phyloP scores from a whole-genome alignment of 2,113 vertebrate genomes.

The Naja naja region DNA sequence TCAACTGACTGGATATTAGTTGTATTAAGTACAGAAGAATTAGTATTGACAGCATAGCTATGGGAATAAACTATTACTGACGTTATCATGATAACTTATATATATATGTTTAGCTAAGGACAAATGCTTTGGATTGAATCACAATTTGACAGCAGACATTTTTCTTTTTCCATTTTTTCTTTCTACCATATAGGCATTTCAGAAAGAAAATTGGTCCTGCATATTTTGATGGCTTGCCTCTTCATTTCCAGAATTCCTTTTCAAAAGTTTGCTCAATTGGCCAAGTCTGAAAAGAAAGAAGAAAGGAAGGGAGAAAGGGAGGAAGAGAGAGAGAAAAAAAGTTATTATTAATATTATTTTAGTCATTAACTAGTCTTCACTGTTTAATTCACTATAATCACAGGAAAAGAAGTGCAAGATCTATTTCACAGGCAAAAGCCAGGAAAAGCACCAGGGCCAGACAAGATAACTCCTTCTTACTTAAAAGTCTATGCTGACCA shows the following conservation, averaged over 20 bases:
- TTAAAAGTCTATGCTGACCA: too few species aligned
- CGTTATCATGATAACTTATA: neutral
- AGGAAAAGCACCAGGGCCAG: too few species aligned
- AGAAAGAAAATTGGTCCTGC: conserved; percentile 19
- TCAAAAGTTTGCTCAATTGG: conserved; percentile 7
- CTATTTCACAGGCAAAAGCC: too few species aligned
- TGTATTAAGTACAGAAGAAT: conserved; percentile 1
- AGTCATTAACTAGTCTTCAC: too few species aligned
- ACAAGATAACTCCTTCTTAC: too few species aligned
- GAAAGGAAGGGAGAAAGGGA: neutral
- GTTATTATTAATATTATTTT: neutral
- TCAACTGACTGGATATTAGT: conserved; percentile 25
- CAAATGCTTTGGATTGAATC: conserved; percentile 13
- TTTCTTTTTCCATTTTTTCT: conserved; percentile 34
- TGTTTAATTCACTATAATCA: neutral
- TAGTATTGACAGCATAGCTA: neutral
- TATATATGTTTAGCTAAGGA: neutral
- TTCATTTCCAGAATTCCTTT: conserved; percentile 41
- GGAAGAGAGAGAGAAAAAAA: neutral
- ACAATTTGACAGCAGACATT: neutral
- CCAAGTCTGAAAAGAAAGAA: conserved; percentile 56
- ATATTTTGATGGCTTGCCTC: conserved; percentile 48
- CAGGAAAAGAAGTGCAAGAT: too few species aligned
- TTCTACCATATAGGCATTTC: conserved; percentile 21
- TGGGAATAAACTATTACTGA: conserved; percentile 11